These are phyloP conservation scores for Scomber japonicus DNA, from an alignment of 2,113 vertebrate genomes.

Conservation along the genomic window DNA sequence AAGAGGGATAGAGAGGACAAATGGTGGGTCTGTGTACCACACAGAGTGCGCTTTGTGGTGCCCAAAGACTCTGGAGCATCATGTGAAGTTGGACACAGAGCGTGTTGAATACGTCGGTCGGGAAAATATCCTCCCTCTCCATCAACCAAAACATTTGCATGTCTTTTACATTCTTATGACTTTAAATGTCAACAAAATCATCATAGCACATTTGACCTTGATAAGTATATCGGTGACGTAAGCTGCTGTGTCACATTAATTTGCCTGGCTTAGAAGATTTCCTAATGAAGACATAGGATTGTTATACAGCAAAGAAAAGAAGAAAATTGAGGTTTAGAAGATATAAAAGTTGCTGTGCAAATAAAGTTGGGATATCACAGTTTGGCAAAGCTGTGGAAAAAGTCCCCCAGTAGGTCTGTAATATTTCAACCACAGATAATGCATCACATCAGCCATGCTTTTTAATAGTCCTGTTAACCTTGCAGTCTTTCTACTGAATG, in stretches of 20 bases:
- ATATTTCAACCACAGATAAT: slow-evolving; percentile 17
- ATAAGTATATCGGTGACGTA: slow-evolving; percentile 15
- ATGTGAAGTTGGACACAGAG: slow-evolving; percentile 65
- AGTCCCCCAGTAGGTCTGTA: not conserved
- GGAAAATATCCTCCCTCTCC: slow-evolving; percentile 43
- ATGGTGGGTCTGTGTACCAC: slow-evolving; percentile 67
- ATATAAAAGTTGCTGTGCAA: not conserved
- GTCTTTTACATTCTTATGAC: slow-evolving; percentile 40
- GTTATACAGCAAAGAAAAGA: slow-evolving; percentile 1
- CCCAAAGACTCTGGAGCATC: slow-evolving; percentile 55
- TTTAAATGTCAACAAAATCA: slow-evolving; percentile 43
- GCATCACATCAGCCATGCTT: slow-evolving; percentile 14
- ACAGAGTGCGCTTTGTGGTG: slow-evolving; percentile 80
- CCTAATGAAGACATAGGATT: not conserved
- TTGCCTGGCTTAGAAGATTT: not conserved
- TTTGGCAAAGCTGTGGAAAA: not conserved
- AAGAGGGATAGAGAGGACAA: slow-evolving; percentile 72
- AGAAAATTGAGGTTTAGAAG: not conserved
- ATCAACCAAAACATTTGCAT: slow-evolving; percentile 73
- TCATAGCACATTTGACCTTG: slow-evolving; percentile 38
- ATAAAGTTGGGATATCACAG: slow-evolving; percentile 2
- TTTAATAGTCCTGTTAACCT: slow-evolving; percentile 6
- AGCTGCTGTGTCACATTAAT: not conserved
- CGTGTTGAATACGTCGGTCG: slow-evolving; percentile 58
- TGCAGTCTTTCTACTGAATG: not conserved